Base-by-base conservation (phyloP, 2,888 invertebrate genomes). In the Drosophila pullipes region DNA sequence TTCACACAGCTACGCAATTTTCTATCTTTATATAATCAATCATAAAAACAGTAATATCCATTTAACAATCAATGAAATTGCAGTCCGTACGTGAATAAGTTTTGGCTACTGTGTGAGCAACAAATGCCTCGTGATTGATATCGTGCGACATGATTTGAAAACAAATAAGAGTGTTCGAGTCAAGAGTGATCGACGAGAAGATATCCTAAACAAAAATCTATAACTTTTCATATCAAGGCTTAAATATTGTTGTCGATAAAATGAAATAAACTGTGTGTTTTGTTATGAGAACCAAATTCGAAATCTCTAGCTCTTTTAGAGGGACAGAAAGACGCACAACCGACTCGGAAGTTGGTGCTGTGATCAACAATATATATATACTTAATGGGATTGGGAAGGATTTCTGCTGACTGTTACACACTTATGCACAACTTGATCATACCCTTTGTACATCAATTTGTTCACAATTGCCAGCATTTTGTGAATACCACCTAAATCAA, bases 111-210 rank as follows among this genome's bases (percentile, higher is more conserved):
- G 55, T 57, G 13, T 33, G 31, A 37, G 33, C 18, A 5, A n/a
- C 13, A 10, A 25, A 13, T 7, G 18, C 25, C 35, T 55, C 11
- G 9, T 59, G 33, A 52, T n/a, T 28, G 68, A 68, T 68, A 68
- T n/a, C 3, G n/a, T 31, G 47, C 11, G 6, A 37, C 25, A 18
- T 30, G 18, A 62, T 35, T 53, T 22, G 31, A 31, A 39, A 33
- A 41, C n/a, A 54, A 37, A 22, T 9, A 2, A 47, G 22, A 47
- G 22, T 47, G 16, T 22, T 22, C 7, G 9, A 16, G 22, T 25
- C 47, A 0, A 7, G 47, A 22, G 22, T 22, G 22, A 7, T 47
- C 47, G 22, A 47, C 22, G 16, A 4, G 22, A 25, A 47, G 47
- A 47, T 47, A 47, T 4, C 47, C 47, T 9, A 4, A 11, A 11